Evolutionary conservation across 1,140 invertebrate genomes (phyloP).

Genomic region (Teleogryllus occipitalis): DNA sequence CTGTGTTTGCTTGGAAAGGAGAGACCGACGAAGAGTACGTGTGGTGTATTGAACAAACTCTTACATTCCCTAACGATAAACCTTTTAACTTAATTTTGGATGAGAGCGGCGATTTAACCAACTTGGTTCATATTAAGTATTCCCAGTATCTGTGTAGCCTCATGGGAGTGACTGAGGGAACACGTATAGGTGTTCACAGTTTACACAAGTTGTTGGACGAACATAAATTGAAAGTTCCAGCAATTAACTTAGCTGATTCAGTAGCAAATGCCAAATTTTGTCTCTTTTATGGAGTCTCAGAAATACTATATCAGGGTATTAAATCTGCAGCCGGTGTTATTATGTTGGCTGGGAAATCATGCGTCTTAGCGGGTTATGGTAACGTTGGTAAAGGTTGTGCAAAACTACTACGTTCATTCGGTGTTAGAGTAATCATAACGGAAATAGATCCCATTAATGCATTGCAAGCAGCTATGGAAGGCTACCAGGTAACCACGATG

Average conservation of each 20-base stretch:
- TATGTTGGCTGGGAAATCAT: conserved; percentile 64
- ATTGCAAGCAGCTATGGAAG: conserved; percentile 66
- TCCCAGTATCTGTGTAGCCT: conserved; percentile 49
- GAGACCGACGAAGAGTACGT: conserved; percentile 71
- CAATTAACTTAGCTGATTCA: conserved; percentile 61
- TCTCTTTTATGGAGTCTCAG: conserved; percentile 64
- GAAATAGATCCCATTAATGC: conserved; percentile 70
- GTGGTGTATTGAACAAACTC: conserved; percentile 66
- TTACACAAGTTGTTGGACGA: conserved; percentile 57
- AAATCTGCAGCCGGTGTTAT: conserved; percentile 73
- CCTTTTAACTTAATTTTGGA: conserved; percentile 70
- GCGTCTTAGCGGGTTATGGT: conserved; percentile 60
- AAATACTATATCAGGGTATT: conserved; percentile 63
- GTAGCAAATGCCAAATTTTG: conserved; percentile 69
- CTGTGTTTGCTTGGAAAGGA: conserved; percentile 70
- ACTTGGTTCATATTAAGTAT: conserved; percentile 54
- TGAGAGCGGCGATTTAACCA: conserved; percentile 67
- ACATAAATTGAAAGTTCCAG: conserved; percentile 52
- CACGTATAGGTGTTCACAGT: conserved; percentile 67
- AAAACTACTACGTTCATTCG: conserved; percentile 54
- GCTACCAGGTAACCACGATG: conserved; percentile 34
- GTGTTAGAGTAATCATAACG: conserved; percentile 56
- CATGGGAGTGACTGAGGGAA: conserved; percentile 62
- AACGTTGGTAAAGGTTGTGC: conserved; percentile 67
- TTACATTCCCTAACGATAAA: conserved; percentile 37